These are phyloP conservation scores for Oxycera nigricornis DNA, from an alignment of 2,888 invertebrate genomes.

Conservation along the genomic window DNA sequence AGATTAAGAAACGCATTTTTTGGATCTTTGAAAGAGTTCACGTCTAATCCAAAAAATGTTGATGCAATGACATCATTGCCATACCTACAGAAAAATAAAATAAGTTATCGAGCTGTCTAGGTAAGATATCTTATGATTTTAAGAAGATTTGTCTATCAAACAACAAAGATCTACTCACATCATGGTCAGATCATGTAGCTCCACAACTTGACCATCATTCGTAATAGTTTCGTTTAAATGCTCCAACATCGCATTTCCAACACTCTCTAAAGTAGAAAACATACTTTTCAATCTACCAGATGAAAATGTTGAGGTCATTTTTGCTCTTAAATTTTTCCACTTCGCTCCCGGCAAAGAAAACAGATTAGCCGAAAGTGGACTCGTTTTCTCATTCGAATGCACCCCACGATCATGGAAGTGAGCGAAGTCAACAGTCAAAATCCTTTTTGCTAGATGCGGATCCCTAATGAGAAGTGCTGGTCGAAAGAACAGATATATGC, in stretches of 20 bases:
- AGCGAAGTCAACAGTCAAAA: conserved; percentile 69
- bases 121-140: too few relatives aligned
- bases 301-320: conserved; percentile 72
- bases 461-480: conserved; percentile 71
- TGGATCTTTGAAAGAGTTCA: conserved; percentile 50
- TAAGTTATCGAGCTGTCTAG: not conserved
- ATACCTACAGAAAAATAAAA: conserved; percentile 47
- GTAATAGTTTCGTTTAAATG: conserved; percentile 58
- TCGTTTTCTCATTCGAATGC: conserved; percentile 68
- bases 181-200: conserved; percentile 59
- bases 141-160: not conserved
- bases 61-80: conserved; percentile 56
- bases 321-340: conserved; percentile 71
- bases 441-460: conserved; percentile 67
- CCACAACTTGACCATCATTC: conserved; percentile 59
- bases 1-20: conserved; percentile 51
- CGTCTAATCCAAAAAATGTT: conserved; percentile 56
- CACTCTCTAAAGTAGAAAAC: conserved; percentile 67
- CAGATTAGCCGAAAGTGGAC: conserved; percentile 68
- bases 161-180: conserved; percentile 50
- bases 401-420: conserved; percentile 72
- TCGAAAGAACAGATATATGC: conserved; percentile 69
- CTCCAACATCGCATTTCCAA: conserved; percentile 64
- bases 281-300: conserved; percentile 72
- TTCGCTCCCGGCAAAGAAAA: conserved; percentile 66